These are phyloP conservation scores for Drosophila sturtevanti DNA, from an alignment of 1,140 invertebrate species.

Conservation along the genomic window DNA sequence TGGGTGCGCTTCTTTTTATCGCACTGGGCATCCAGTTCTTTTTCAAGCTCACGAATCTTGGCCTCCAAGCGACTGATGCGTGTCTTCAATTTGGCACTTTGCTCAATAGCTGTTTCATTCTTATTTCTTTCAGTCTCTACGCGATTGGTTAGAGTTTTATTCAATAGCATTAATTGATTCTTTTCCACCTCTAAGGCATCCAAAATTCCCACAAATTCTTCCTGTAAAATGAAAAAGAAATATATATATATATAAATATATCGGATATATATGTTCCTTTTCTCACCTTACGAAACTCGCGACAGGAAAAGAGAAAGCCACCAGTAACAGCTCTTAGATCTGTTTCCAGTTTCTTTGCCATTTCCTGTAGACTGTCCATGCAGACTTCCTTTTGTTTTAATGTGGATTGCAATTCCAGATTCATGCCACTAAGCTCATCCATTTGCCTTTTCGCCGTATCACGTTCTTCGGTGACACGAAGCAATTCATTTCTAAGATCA, in stretches of 20 bases:
- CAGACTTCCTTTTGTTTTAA: slow-evolving; percentile 48
- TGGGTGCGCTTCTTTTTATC: slow-evolving; percentile 77
- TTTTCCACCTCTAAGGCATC: slow-evolving; percentile 85
- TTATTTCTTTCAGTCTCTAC: slow-evolving; percentile 84
- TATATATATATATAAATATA: too few relatives aligned
- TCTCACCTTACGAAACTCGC: slow-evolving; percentile 73
- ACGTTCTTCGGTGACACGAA: slow-evolving; percentile 60
- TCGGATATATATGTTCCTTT: too few relatives aligned
- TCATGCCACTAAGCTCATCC: slow-evolving; percentile 62
- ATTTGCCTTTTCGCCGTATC: slow-evolving; percentile 46
- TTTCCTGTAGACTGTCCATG: slow-evolving; percentile 46
- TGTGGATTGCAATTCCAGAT: slow-evolving; percentile 53
- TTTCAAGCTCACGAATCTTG: slow-evolving; percentile 70
- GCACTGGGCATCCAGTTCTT: slow-evolving; percentile 65
- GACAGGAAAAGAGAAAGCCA: slow-evolving; percentile 76
- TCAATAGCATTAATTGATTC: slow-evolving; percentile 84
- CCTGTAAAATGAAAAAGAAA: slow-evolving; percentile 22
- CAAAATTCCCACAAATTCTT: slow-evolving; percentile 78
- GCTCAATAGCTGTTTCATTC: slow-evolving; percentile 47
- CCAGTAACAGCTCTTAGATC: slow-evolving; percentile 73
- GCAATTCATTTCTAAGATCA: slow-evolving; percentile 84
- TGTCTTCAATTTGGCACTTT: slow-evolving; percentile 59
- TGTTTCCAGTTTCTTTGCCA: slow-evolving; percentile 61
- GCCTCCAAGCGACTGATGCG: slow-evolving; percentile 69
- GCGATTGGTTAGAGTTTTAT: slow-evolving; percentile 83